phyloP scores from a whole-genome alignment of 2,888 invertebrate species.

The Apocheima hispidaria region DNA sequence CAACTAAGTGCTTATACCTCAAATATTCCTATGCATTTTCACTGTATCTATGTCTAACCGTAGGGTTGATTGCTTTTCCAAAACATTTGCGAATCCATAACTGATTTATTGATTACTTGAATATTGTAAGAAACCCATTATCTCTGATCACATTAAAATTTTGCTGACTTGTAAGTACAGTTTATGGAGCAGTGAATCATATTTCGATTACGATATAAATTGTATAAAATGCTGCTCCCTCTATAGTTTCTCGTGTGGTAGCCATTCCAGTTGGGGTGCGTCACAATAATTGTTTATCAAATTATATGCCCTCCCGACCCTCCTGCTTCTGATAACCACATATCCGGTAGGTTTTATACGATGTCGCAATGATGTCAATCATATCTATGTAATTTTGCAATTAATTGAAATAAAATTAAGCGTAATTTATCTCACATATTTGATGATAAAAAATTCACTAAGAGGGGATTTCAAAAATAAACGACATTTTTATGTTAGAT shows the following conservation, averaged over 20 bases:
- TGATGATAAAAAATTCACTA: too few species aligned
- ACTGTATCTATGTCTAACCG: too few species aligned
- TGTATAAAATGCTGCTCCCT: constrained; percentile 23
- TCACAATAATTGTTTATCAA: constrained; percentile 43
- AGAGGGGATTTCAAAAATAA: too few species aligned
- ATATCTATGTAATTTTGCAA: constrained; percentile 23
- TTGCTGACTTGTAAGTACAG: not conserved
- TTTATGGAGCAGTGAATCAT: constrained; percentile 28
- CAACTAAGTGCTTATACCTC: too few species aligned
- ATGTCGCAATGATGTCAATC: constrained; percentile 17
- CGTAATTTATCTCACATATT: too few species aligned
- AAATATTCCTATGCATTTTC: too few species aligned
- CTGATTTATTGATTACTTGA: too few species aligned
- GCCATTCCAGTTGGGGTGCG: constrained; percentile 35
- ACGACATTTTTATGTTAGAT: too few species aligned
- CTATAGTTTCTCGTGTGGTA: constrained; percentile 8
- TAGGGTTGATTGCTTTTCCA: too few species aligned
- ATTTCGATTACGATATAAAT: constrained; percentile 19
- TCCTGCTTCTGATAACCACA: constrained; percentile 29
- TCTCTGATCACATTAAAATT: not conserved
- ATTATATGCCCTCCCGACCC: constrained; percentile 32
- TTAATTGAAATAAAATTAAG: constrained; percentile 8
- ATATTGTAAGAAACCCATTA: too few species aligned
- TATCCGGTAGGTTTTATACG: constrained; percentile 39
- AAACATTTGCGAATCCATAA: too few species aligned